These are phyloP conservation scores for Cryptophagus acutangulus DNA, from an alignment of 2,888 invertebrate genomes.

Conservation along the genomic window DNA sequence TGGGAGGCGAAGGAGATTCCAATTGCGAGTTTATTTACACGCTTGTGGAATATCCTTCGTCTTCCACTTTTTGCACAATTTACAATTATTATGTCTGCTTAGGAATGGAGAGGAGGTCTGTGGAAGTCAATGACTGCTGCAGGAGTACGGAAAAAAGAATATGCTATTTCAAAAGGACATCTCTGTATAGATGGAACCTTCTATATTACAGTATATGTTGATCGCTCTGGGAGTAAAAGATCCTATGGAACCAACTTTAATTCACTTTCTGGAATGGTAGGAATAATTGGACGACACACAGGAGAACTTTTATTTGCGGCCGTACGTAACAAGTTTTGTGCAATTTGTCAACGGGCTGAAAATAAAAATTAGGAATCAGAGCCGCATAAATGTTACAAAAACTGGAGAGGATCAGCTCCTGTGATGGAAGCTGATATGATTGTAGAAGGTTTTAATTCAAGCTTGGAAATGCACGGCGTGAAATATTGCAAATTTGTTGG, in stretches of 20 bases:
- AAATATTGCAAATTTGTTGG: constrained; percentile 19
- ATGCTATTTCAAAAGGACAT: too few species aligned
- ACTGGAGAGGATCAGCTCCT: constrained; percentile 18
- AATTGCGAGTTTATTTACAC: too few species aligned
- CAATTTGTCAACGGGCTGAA: constrained; percentile 16
- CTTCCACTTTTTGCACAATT: too few species aligned
- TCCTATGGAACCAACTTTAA: constrained; percentile 18
- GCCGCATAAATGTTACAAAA: constrained; percentile 22
- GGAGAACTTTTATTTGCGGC: constrained; percentile 19
- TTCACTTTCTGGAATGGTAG: constrained; percentile 17
- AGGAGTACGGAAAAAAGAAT: too few species aligned
- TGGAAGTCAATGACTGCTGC: too few species aligned
- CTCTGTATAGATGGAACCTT: constrained; percentile 17
- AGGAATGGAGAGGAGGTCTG: too few species aligned
- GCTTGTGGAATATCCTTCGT: too few species aligned
- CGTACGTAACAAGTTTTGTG: constrained; percentile 24
- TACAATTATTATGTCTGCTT: too few species aligned
- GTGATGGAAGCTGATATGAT: constrained; percentile 23
- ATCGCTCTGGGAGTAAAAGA: constrained; percentile 20
- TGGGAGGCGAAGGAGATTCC: too few species aligned
- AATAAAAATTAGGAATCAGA: constrained; percentile 8
- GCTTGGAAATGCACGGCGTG: constrained; percentile 15
- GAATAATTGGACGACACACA: constrained; percentile 20
- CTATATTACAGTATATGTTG: constrained; percentile 18
- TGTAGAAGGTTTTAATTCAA: constrained; percentile 20